Evolutionary conservation across 2,888 invertebrate genomes (phyloP).

Genomic region (Quadroppia sp.): DNA sequence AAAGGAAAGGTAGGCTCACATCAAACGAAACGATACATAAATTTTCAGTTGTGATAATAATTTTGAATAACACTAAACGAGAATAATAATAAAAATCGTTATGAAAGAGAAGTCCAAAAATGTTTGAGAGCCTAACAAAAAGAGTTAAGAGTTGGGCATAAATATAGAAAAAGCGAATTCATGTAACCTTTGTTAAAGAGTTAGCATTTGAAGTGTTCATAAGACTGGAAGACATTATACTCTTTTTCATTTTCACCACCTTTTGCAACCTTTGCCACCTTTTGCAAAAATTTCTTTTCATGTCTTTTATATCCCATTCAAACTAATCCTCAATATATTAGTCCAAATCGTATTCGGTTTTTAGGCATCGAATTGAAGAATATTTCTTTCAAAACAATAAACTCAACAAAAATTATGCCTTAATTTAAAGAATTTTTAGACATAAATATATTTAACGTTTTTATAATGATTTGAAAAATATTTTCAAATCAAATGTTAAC

Average conservation of each 20-base stretch:
- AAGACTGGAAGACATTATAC: not conserved
- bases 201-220: conserved; percentile 34
- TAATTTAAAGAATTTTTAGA: too few species aligned
- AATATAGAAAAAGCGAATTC: conserved; percentile 15
- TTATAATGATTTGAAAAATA: too few species aligned
- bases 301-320: conserved; percentile 19
- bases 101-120: conserved; percentile 19
- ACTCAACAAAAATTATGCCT: too few species aligned
- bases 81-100: conserved; percentile 5
- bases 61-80: conserved; percentile 5
- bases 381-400: too few species aligned
- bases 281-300: not conserved
- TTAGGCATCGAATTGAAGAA: too few species aligned
- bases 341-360: conserved; percentile 2
- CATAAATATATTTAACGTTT: too few species aligned
- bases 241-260: not conserved
- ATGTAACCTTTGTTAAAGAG: conserved; percentile 24
- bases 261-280: not conserved
- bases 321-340: not conserved
- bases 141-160: conserved; percentile 21
- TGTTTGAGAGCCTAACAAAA: conserved; percentile 4
- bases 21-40: conserved; percentile 14
- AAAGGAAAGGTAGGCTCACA: not conserved
- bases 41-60: not conserved
- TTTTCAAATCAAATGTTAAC: too few species aligned